Conservation (phyloP, 2,888 invertebrate genomes). For the Habrosyne pyritoides region DNA sequence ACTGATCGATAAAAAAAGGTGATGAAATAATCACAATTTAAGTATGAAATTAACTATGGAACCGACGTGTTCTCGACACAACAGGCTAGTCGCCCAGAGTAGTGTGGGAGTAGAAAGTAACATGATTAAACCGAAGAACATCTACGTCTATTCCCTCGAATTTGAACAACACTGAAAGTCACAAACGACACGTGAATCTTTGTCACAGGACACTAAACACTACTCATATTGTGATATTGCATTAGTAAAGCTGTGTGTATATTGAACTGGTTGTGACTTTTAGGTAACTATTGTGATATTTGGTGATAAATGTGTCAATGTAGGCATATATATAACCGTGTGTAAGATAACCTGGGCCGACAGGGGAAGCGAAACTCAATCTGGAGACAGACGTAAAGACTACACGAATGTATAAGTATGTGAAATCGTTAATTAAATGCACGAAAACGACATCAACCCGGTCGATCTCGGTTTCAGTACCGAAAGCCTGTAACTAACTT, state of each 20-base stretch:
- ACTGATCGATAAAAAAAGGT: background rate
- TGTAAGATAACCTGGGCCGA: slow-evolving; percentile 40
- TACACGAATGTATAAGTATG: slow-evolving; percentile 32
- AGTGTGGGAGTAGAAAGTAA: background rate
- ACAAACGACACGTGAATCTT: slow-evolving; percentile 39
- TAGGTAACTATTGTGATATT: slow-evolving; percentile 83
- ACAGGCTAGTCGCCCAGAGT: too few species aligned
- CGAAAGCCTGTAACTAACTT: slow-evolving; percentile 56
- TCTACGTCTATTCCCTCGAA: background rate
- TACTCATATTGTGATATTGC: slow-evolving; percentile 74
- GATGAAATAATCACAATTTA: background rate
- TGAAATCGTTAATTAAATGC: slow-evolving; percentile 17
- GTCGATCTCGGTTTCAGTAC: slow-evolving; percentile 23
- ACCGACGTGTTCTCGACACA: too few species aligned
- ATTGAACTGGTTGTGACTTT: slow-evolving; percentile 78
- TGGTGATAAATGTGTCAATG: slow-evolving; percentile 65
- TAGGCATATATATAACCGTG: slow-evolving; percentile 33
- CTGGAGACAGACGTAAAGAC: slow-evolving; percentile 32
- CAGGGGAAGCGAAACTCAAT: slow-evolving; percentile 40
- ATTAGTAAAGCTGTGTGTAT: slow-evolving; percentile 79
- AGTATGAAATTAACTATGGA: too few species aligned
- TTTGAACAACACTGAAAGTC: slow-evolving; percentile 32
- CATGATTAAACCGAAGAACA: background rate
- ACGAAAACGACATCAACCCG: slow-evolving; percentile 12
- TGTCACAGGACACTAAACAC: slow-evolving; percentile 45